Evolutionary conservation across 2,888 invertebrate species (phyloP).

Genomic region (Clivina fossor): DNA sequence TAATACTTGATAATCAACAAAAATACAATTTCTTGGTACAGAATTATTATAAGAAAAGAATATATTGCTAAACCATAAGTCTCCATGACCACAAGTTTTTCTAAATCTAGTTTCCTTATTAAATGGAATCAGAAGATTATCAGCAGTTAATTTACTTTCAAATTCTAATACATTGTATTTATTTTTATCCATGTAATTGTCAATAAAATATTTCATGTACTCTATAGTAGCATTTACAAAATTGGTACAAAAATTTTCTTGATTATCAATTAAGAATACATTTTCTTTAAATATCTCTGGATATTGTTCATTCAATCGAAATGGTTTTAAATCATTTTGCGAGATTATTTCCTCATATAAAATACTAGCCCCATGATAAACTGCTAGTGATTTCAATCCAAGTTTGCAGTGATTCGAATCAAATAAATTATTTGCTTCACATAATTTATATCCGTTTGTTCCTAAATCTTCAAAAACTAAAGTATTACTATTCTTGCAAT

Average conservation of each 20-base stretch:
- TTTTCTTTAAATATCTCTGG: slow-evolving; percentile 41
- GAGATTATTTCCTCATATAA: slow-evolving; percentile 53
- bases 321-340: slow-evolving; percentile 34
- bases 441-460: slow-evolving; percentile 37
- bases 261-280: slow-evolving; percentile 38
- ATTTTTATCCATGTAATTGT: too few species aligned
- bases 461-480: slow-evolving; percentile 45
- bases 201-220: slow-evolving; percentile 12
- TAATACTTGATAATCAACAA: slow-evolving; percentile 47
- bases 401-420: slow-evolving; percentile 55
- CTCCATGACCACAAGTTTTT: slow-evolving; percentile 45
- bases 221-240: not conserved
- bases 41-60: slow-evolving; percentile 42
- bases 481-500: slow-evolving; percentile 42
- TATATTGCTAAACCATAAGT: slow-evolving; percentile 48
- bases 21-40: slow-evolving; percentile 38
- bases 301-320: slow-evolving; percentile 40
- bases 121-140: not conserved
- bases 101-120: slow-evolving; percentile 23
- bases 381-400: slow-evolving; percentile 55
- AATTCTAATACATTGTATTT: slow-evolving; percentile 37
- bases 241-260: too few species aligned
- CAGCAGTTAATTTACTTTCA: slow-evolving; percentile 36
- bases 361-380: slow-evolving; percentile 57
- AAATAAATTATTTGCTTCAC: slow-evolving; percentile 49